Evolutionary conservation across 2,113 vertebrate species (phyloP).

Genomic region (Nesoenas mayeri): DNA sequence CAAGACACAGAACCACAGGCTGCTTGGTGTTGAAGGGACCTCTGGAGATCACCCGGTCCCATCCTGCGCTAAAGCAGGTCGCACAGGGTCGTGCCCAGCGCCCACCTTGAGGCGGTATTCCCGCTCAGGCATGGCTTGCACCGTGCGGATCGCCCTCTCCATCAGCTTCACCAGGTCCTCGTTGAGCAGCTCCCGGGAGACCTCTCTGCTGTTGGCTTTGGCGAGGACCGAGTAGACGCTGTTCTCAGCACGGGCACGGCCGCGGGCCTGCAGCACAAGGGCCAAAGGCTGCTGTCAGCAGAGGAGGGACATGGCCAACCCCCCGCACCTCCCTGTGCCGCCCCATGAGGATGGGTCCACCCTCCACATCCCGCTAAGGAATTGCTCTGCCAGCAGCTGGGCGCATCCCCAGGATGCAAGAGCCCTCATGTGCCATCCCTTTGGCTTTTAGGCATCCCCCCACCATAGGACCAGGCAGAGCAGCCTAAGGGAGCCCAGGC

Average conservation of each 20-base stretch:
- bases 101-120: constrained; percentile 74
- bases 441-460: accelerated
- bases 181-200: constrained; percentile 79
- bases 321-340: accelerated
- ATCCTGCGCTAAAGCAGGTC: too few relatives aligned
- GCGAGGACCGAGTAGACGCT: constrained; percentile 89
- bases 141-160: constrained; percentile 69
- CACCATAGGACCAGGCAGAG: accelerated
- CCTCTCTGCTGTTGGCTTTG: constrained; percentile 77
- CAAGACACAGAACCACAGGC: background rate
- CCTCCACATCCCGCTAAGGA: background rate
- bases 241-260: constrained; percentile 83
- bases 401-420: background rate
- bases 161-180: constrained; percentile 83
- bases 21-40: too few relatives aligned
- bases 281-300: background rate
- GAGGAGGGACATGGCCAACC: accelerated
- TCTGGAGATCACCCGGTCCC: too few relatives aligned
- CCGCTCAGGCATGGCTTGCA: constrained; percentile 78
- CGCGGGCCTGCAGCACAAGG: constrained; percentile 78
- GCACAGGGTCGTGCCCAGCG: background rate
- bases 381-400: background rate
- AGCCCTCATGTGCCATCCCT: accelerated
- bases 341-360: background rate
- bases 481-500: accelerated